Base-by-base conservation (phyloP, 2,797 vertebrate genomes). In the Clamator glandarius region DNA sequence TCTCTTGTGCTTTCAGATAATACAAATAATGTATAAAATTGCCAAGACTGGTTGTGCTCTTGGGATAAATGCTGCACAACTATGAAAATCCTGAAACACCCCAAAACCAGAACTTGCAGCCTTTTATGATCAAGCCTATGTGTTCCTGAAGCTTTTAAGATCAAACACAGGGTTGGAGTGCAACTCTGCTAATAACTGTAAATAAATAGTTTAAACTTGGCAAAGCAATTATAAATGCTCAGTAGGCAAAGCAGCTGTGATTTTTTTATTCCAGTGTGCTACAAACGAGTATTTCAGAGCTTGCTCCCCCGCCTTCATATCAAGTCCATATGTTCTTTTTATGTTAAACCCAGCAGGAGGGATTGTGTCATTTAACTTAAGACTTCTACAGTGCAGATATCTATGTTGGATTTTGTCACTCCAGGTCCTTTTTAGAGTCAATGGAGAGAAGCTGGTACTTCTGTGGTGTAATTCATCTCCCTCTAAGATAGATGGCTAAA, bases 31-130 rank as follows among this genome's bases (percentile, higher is more conserved):
- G 42, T 48, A 3, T 2, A 8, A 36, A 76, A 76, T 2, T 10
- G 46, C 51, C 52, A 57, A 10, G n/a, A 4, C 11, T 1, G 3
- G 50, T 21, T n/a, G 18, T 23, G 54, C 23, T 70, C 55, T 50
- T 2, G 0, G 36, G 42, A 62, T 35, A 42, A 50, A 1, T 2
- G 5, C n/a, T 52, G 35, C n/a, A 29, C 6, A 3, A 62, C 5
- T 3, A 51, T 0, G 0, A 42, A 24, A 44, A 83, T 13, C 51
- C 72, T 61, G 23, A 50, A 62, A 44, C 11, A 15, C 24, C 50
- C 42, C 18, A 39, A 12, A 75, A 54, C 31, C 0, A 0, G 33
- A 76, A 44, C 15, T 16, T 29, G 35, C 6, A 1, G 2, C 15
- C 6, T 58, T 80, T 29, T 7, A 62, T 8, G 55, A 55, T 17